A percentile compares a stretch with the other conserved stretches of the same genome.
Conservation (phyloP, 1,140 invertebrate genomes). For the Yoshiicerus persimilis region DNA sequence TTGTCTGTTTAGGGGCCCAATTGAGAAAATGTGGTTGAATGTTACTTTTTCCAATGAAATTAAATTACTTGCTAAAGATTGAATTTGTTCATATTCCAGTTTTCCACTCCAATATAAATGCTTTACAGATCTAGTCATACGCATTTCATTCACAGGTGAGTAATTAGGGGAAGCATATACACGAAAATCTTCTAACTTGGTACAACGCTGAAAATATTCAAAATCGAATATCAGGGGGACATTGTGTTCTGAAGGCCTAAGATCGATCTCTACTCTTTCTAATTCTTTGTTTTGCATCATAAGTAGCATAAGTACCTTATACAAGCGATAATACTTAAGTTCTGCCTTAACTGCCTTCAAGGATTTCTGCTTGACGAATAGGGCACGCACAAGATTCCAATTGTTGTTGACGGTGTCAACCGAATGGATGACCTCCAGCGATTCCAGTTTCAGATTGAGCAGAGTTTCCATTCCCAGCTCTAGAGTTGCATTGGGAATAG, state of each 20-base stretch:
- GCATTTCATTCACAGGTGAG: not conserved
- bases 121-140: not conserved
- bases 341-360: not conserved
- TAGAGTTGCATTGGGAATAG: too few relatives aligned
- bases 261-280: not conserved
- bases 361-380: not conserved
- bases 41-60: not conserved
- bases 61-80: not conserved
- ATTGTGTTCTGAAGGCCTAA: not conserved
- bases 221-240: not conserved
- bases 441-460: not conserved
- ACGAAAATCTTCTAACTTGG: not conserved
- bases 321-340: not conserved
- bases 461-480: not conserved
- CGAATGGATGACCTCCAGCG: not conserved
- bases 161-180: not conserved
- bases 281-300: not conserved
- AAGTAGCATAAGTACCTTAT: not conserved
- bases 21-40: not conserved
- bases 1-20: not conserved
- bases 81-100: not conserved
- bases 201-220: not conserved
- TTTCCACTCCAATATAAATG: not conserved
- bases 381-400: not conserved
- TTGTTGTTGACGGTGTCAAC: not conserved